A percentile compares a stretch with the other conserved stretches of the same genome.
Evolutionary conservation across 2,113 vertebrate genomes (phyloP).

Genomic region (Heliornis fulica): DNA sequence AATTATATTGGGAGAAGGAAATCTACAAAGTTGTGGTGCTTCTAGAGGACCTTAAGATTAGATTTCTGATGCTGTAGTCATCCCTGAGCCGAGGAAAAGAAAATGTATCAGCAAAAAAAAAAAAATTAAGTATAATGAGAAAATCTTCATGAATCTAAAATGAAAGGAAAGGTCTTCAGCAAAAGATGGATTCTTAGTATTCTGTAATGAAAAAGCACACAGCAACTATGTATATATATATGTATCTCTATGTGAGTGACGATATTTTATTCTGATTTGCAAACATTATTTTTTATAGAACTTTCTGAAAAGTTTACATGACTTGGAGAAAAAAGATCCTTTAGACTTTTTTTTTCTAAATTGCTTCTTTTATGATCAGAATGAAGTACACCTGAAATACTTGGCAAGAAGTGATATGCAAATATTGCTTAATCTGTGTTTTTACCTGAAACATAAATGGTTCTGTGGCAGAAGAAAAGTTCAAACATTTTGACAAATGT

Average conservation of each 20-base stretch:
- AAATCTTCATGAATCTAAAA: neutral
- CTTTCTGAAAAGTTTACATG: neutral
- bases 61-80: neutral
- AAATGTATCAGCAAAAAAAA: neutral
- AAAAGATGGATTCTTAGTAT: neutral
- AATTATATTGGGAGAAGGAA: neutral
- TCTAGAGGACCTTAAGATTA: neutral
- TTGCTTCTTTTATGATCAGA: neutral
- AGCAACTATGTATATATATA: neutral
- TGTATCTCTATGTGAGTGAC: neutral
- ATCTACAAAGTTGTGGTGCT: neutral
- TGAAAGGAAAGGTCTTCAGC: neutral
- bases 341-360: neutral
- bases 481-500: slow-evolving; percentile 76
- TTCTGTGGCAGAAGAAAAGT: slow-evolving; percentile 82
- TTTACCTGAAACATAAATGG: slow-evolving; percentile 82
- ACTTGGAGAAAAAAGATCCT: neutral
- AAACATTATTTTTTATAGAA: neutral
- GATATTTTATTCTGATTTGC: neutral
- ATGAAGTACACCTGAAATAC: neutral
- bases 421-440: neutral
- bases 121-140: neutral
- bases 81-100: neutral
- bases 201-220: neutral
- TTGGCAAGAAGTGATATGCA: neutral